Percentiles rank a stretch among this genome's conserved stretches.
phyloP scores from a whole-genome alignment of 1,140 invertebrate species.

The Dendrolimus kikuchii region DNA sequence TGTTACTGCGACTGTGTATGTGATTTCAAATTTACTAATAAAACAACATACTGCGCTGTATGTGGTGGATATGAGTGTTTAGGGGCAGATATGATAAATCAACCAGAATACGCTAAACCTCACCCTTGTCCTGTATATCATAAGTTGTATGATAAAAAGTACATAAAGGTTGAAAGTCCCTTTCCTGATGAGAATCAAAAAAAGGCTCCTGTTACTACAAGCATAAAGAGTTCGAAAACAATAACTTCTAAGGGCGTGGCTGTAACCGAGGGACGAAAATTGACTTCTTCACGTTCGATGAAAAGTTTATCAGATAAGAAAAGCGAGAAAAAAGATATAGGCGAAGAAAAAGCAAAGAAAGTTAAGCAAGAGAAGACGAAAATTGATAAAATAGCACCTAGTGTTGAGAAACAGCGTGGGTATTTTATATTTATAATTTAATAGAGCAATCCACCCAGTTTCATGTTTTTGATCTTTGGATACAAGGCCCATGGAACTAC shows the following conservation, averaged over 20 bases:
- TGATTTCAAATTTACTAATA: conserved; percentile 48
- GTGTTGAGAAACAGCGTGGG: conserved; percentile 32
- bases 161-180: conserved; percentile 39
- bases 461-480: too few relatives aligned
- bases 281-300: conserved; percentile 19
- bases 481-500: too few relatives aligned
- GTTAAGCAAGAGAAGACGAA: conserved; percentile 31
- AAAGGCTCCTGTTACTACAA: conserved; percentile 25
- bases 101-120: conserved; percentile 46
- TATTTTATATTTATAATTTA: conserved; percentile 17
- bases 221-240: conserved; percentile 31
- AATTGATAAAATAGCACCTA: conserved; percentile 48
- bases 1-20: conserved; percentile 60
- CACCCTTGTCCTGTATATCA: conserved; percentile 62
- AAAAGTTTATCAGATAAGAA: conserved; percentile 24
- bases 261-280: conserved; percentile 1
- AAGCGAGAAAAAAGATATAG: conserved; percentile 2
- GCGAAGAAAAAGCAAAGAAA: conserved; percentile 27
- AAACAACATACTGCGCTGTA: conserved; percentile 55
- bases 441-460: neutral
- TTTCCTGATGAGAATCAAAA: conserved; percentile 40
- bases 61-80: conserved; percentile 60
- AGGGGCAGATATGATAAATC: conserved; percentile 42
- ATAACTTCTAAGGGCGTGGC: conserved; percentile 8
- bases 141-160: conserved; percentile 56